A percentile compares a stretch with the other conserved stretches of the same genome.
Conservation (phyloP, 2,113 vertebrate species). For the Prietella phreatophila region DNA sequence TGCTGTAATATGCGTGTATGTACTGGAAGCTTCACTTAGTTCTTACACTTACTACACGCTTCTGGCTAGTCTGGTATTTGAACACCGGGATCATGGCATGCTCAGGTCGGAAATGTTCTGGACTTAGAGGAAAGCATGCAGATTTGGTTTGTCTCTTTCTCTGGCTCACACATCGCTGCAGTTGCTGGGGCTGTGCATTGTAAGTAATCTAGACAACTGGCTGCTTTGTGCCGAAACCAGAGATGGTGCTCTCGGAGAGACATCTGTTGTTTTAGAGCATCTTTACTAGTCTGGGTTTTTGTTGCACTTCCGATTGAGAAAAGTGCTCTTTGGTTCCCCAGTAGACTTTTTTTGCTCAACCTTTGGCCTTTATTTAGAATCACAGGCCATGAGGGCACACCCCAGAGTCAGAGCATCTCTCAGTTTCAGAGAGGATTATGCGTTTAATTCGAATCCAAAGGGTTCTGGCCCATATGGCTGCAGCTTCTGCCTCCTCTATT, state of each 20-base stretch:
- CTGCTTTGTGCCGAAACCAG: constrained; percentile 30
- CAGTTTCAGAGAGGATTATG: constrained; percentile 4
- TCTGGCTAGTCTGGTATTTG: background rate
- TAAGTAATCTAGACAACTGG: constrained; percentile 22
- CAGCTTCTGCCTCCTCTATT: constrained; percentile 2
- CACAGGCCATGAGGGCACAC: background rate
- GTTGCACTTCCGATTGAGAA: background rate
- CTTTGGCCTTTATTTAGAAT: constrained; percentile 1
- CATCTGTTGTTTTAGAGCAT: constrained; percentile 31
- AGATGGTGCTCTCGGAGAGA: background rate
- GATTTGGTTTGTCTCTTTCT: constrained; percentile 11
- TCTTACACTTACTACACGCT: too few relatives aligned
- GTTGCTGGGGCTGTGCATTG: constrained; percentile 27
- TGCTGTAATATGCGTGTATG: too few relatives aligned
- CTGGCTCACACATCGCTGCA: constrained; percentile 1
- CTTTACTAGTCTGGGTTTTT: constrained; percentile 2
- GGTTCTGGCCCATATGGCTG: background rate
- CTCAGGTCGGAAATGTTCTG: background rate
- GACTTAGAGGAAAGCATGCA: background rate
- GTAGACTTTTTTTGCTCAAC: background rate
- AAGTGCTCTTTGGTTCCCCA: background rate
- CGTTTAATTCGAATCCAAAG: constrained; percentile 12
- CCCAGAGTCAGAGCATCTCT: background rate
- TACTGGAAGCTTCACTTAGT: too few relatives aligned
- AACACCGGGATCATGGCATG: background rate